phyloP scores from a whole-genome alignment of 2,113 vertebrate genomes.

The Ammodytes marinus region DNA sequence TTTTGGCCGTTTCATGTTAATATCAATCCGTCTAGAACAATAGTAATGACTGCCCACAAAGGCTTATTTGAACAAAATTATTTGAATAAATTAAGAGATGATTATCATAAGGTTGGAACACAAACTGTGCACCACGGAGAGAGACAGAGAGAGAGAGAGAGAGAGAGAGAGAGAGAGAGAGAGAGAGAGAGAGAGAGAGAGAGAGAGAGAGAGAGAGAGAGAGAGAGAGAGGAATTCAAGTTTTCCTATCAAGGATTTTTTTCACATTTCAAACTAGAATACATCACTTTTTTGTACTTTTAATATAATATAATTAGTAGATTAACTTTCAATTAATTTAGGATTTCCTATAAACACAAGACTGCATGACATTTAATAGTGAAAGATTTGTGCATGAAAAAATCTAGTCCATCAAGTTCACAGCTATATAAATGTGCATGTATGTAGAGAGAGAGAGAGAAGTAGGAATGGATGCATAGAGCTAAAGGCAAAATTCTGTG shows the following conservation, averaged over 20 bases:
- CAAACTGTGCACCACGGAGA: conserved; percentile 41
- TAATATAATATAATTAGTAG: conserved; percentile 41
- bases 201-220: conserved; percentile 25
- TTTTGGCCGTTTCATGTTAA: conserved; percentile 57
- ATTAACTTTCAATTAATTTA: conserved; percentile 44
- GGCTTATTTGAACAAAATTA: conserved; percentile 57
- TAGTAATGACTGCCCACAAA: conserved; percentile 51
- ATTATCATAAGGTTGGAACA: conserved; percentile 56
- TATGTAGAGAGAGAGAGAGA: background rate
- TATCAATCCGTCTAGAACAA: conserved; percentile 48
- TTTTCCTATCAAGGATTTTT: conserved; percentile 53
- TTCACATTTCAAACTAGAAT: conserved; percentile 52
- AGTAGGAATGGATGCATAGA: background rate
- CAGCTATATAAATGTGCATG: background rate
- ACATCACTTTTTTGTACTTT: conserved; percentile 32
- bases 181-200: conserved; percentile 17
- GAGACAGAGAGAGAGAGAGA: conserved; percentile 3
- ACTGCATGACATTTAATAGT: background rate
- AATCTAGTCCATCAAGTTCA: no score
- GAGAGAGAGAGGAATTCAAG: conserved; percentile 53
- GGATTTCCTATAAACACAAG: background rate
- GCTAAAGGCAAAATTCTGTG: background rate
- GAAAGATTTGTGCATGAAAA: background rate
- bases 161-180: conserved; percentile 1
- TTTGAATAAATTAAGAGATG: conserved; percentile 70